Conservation (phyloP, 2,113 vertebrate genomes). For the Illadopsis cleaveri region DNA sequence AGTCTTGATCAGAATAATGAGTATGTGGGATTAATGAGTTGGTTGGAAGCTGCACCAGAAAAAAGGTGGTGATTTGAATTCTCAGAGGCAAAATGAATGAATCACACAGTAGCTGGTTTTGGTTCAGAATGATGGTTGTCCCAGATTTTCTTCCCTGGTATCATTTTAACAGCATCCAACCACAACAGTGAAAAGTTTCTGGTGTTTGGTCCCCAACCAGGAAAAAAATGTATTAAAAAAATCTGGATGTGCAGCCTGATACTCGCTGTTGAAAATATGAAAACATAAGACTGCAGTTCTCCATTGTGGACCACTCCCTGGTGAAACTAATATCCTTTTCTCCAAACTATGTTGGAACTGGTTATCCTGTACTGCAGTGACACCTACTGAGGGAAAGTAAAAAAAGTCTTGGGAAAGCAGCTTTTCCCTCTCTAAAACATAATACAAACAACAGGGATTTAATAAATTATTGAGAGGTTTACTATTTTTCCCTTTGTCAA, state of each 20-base stretch:
- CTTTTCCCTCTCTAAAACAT: background rate
- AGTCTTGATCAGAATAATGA: background rate
- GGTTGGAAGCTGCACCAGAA: background rate
- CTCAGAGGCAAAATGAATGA: background rate
- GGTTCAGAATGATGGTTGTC: background rate
- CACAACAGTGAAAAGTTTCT: background rate
- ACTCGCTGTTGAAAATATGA: background rate
- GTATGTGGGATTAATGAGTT: background rate
- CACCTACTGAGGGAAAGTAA: conserved; percentile 65
- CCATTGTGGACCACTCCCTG: background rate
- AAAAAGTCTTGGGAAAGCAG: background rate
- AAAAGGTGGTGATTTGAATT: background rate
- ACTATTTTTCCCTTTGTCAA: background rate
- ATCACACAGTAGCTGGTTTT: background rate
- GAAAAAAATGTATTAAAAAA: background rate
- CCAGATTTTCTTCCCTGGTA: background rate
- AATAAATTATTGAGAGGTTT: background rate
- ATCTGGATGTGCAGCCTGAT: background rate
- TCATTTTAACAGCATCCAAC: background rate
- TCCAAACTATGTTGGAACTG: background rate
- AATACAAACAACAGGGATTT: background rate
- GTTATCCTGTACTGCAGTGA: conserved; percentile 61
- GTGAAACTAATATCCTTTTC: background rate
- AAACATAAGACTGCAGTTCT: background rate
- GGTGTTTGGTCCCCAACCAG: background rate